Percentiles rank a stretch among this genome's conserved stretches.
Conservation (phyloP, 2,113 vertebrate species). For the Octodon degus region DNA sequence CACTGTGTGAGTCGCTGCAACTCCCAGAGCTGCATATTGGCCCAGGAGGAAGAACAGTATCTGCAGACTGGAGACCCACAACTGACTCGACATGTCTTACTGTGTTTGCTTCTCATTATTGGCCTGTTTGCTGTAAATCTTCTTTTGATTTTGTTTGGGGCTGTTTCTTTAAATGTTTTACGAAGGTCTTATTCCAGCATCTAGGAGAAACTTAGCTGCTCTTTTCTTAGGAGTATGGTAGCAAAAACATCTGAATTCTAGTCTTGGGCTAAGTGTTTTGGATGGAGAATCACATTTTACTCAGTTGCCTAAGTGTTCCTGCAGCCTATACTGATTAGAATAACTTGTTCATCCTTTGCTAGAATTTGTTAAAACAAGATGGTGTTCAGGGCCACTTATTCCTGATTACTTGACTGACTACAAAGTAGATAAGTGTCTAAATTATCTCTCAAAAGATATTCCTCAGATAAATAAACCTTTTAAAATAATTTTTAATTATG, state of each 20-base stretch:
- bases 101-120: constrained; percentile 94
- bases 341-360: constrained; percentile 9
- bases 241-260: not conserved
- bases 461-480: constrained; percentile 32
- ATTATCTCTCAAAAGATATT: constrained; percentile 43
- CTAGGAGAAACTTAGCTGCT: constrained; percentile 40
- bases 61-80: constrained; percentile 90
- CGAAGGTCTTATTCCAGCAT: constrained; percentile 51
- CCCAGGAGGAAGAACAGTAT: constrained; percentile 90
- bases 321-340: not conserved
- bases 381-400: not conserved
- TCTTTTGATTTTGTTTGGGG: constrained; percentile 72
- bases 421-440: not conserved
- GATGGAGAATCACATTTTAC: not conserved
- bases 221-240: not conserved
- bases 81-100: constrained; percentile 92
- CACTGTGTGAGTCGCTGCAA: constrained; percentile 89
- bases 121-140: constrained; percentile 94
- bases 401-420: not conserved
- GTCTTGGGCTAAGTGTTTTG: not conserved
- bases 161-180: constrained; percentile 63
- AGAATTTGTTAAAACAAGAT: not conserved
- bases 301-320: not conserved
- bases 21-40: constrained; percentile 90
- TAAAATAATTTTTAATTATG: constrained; percentile 42